Percentiles rank a stretch among this genome's conserved stretches.
These are phyloP conservation scores for Mesoclemmys tuberculata DNA, from an alignment of 2,113 vertebrate species.

Conservation along the genomic window DNA sequence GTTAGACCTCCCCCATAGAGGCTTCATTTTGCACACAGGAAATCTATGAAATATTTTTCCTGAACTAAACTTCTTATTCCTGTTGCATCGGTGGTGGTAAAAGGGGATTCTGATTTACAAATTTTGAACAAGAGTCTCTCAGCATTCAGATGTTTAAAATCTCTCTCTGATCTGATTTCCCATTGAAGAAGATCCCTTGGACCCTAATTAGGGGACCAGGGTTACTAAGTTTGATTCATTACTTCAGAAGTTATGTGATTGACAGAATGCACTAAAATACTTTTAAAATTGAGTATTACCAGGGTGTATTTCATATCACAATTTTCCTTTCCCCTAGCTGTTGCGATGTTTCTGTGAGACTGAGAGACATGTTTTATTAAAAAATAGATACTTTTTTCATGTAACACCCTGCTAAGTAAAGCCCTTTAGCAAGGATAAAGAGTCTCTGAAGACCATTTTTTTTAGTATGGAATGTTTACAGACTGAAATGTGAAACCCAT, in stretches of 20 bases:
- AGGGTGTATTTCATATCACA: neutral
- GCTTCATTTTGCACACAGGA: neutral
- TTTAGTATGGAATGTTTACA: conserved; percentile 14
- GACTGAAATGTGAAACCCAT: neutral
- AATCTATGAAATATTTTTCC: neutral
- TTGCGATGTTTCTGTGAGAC: conserved; percentile 17
- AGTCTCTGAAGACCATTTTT: conserved; percentile 32
- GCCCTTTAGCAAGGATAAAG: conserved; percentile 63
- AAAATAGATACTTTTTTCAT: conserved; percentile 58
- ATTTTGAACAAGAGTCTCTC: neutral
- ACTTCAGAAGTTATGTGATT: neutral
- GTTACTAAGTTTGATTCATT: neutral
- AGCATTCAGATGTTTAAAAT: neutral
- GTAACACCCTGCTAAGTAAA: conserved; percentile 63
- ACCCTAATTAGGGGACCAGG: neutral
- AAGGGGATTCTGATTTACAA: neutral
- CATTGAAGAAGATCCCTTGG: neutral
- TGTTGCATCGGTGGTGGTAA: neutral
- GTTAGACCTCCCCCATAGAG: neutral
- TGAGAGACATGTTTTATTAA: neutral
- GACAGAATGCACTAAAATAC: conserved; percentile 1
- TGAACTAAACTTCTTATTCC: neutral
- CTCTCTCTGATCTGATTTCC: neutral
- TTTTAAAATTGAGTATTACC: conserved; percentile 14
- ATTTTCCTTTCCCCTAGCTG: conserved; percentile 21